These are phyloP conservation scores for Lydus trimaculatus DNA, from an alignment of 2,888 invertebrate genomes.

Conservation along the genomic window DNA sequence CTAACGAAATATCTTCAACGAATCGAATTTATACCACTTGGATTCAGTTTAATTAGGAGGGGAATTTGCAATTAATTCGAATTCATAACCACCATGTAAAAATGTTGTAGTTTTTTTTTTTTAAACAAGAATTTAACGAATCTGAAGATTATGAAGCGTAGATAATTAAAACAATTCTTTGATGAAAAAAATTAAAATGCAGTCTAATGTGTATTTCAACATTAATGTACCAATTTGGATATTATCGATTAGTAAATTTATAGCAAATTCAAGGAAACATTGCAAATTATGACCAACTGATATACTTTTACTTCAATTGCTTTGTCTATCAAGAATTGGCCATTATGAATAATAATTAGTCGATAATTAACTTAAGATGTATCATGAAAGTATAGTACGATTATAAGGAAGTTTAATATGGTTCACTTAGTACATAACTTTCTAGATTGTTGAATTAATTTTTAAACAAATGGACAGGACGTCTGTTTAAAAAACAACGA, in stretches of 20 bases:
- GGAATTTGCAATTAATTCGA: slow-evolving; percentile 17
- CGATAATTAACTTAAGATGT: background rate
- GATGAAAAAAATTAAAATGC: slow-evolving; percentile 1
- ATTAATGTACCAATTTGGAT: background rate
- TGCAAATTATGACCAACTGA: background rate
- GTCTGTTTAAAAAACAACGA: background rate
- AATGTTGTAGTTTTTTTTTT: background rate
- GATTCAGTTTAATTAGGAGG: slow-evolving; percentile 8
- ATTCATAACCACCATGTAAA: slow-evolving; percentile 13
- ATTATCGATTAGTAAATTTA: background rate
- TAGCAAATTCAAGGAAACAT: background rate
- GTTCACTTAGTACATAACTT: slow-evolving; percentile 23
- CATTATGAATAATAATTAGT: slow-evolving; percentile 14
- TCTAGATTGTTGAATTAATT: slow-evolving; percentile 15
- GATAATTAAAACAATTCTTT: slow-evolving; percentile 22
- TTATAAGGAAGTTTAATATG: slow-evolving; percentile 23
- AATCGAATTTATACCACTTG: slow-evolving; percentile 9
- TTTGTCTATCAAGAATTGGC: slow-evolving; percentile 11
- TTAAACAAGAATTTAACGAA: background rate
- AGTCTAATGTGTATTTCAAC: background rate
- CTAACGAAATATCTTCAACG: slow-evolving; percentile 7
- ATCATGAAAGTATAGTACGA: background rate
- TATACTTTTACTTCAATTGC: background rate
- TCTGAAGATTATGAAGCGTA: slow-evolving; percentile 13
- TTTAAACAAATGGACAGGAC: slow-evolving; percentile 10